These are phyloP conservation scores for Anniella stebbinsi DNA, from an alignment of 2,797 vertebrate genomes.

Conservation along the genomic window DNA sequence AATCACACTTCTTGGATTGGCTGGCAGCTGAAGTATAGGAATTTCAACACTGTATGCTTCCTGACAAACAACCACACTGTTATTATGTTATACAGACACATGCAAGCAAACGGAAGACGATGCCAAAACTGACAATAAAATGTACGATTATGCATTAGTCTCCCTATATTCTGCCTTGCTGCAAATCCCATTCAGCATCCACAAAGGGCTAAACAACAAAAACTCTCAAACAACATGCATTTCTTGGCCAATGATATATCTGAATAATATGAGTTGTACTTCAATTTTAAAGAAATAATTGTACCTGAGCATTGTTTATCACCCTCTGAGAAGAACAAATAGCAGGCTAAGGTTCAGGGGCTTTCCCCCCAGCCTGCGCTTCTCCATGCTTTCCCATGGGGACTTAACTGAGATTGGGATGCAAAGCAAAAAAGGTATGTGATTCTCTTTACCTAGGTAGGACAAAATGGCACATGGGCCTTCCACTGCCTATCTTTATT, in stretches of 20 bases:
- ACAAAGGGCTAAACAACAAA: slow-evolving; percentile 44
- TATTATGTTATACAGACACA: slow-evolving; percentile 50
- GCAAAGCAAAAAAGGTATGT: background rate
- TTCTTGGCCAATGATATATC: slow-evolving; percentile 39
- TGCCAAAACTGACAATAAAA: slow-evolving; percentile 58
- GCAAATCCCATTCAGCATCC: slow-evolving; percentile 37
- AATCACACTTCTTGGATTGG: slow-evolving; percentile 16
- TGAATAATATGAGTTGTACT: accelerated
- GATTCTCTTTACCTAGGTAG: background rate
- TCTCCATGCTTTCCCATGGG: too few relatives aligned
- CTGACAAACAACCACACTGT: slow-evolving; percentile 45
- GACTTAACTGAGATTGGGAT: background rate
- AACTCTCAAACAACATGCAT: slow-evolving; percentile 56
- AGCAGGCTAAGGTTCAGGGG: background rate
- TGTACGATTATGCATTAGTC: slow-evolving; percentile 46
- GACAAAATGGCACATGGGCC: background rate
- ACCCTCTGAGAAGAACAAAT: background rate
- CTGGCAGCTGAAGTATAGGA: slow-evolving; percentile 5
- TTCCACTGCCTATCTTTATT: background rate
- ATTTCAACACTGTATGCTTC: slow-evolving; percentile 10
- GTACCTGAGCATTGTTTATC: background rate
- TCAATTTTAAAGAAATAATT: slow-evolving; percentile 27
- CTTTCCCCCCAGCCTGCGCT: background rate
- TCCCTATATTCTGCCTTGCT: slow-evolving; percentile 16
- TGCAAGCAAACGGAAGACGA: background rate